Evolutionary conservation across 23 tunicate genomes (phyloP), one percentile per base, ranked within the genome.

Genomic region (Halocynthia roretzi): DNA sequence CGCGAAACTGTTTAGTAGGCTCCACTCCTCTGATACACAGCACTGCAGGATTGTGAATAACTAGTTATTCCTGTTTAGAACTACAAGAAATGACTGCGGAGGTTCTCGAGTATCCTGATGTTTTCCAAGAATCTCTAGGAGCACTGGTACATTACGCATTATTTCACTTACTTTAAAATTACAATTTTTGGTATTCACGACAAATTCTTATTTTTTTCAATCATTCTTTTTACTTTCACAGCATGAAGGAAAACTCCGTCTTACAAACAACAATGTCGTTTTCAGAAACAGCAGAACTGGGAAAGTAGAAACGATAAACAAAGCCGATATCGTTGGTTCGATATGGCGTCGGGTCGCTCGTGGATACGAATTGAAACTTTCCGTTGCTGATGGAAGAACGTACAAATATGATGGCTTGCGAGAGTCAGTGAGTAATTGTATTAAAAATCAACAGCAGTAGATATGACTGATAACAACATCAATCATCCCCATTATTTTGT

Each of bases 221-320:
- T 58, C n/a, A 58, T 58, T 14, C 15, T 14, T 58, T 58, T 58
- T 14, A 1, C 15, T 10, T 65, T 65, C 17, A 5, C 76, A 87
- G 95, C 85, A 67, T 50, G 95, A 88, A 65, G 99, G 99, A 18
- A 83, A 91, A 50, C 68, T 94, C 6, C 90, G 93, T 54, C 77
- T 94, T 5, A 54, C 84, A 70, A 83, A 60, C 51, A 88, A 88
- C 62, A 87, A 84, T 44, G 84, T 94, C 10, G 84, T 88, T 57
- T 94, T 87, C 84, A 94, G 85, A 72, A 84, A 94, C 66, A 94
- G 44, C 72, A 88, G 81, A 61, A 94, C 94, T 7, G 99, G 99
- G 54, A 94, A 88, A 78, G 81, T 88, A 8, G 94, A 88, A 22
- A 80, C 95, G 10, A 75, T 87, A 5, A 52, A 49, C 53, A 76